phyloP scores from a whole-genome alignment of 2,888 invertebrate species.

The Nomada goodeniana region DNA sequence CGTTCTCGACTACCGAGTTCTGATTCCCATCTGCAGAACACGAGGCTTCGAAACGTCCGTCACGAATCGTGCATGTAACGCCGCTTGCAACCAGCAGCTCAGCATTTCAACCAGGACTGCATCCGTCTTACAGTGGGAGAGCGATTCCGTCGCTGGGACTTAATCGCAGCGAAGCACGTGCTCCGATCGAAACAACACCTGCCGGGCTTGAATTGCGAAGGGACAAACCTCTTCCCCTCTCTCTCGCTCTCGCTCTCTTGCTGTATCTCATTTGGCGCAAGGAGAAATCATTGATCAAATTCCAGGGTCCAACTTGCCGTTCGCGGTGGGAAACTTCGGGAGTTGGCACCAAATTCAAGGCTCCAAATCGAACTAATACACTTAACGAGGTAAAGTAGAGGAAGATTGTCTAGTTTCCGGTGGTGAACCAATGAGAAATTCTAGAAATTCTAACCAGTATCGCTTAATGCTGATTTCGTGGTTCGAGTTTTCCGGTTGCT shows the following conservation, averaged over 20 bases:
- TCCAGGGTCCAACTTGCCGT: constrained; percentile 46
- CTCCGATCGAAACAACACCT: constrained; percentile 48
- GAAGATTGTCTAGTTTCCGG: constrained; percentile 32
- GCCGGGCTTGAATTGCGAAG: constrained; percentile 2
- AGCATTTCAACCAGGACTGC: constrained; percentile 23
- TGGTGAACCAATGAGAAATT: constrained; percentile 10
- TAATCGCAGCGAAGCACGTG: constrained; percentile 51
- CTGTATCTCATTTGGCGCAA: background rate
- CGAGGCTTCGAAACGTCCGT: constrained; percentile 25
- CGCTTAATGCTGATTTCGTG: constrained; percentile 32
- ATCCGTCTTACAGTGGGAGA: constrained; percentile 53
- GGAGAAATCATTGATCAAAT: constrained; percentile 54
- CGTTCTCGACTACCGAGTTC: constrained; percentile 16
- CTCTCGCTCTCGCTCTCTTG: background rate
- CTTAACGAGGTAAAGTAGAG: constrained; percentile 17
- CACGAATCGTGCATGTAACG: constrained; percentile 39
- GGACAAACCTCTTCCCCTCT: background rate
- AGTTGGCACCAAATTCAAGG: constrained; percentile 33
- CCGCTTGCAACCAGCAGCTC: constrained; percentile 5
- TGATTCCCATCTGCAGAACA: constrained; percentile 35
- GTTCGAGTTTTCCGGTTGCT: constrained; percentile 12
- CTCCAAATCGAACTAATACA: constrained; percentile 42
- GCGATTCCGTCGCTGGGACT: constrained; percentile 51
- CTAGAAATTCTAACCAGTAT: constrained; percentile 24
- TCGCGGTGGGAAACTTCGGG: constrained; percentile 29